Evolutionary conservation across 2,888 invertebrate genomes (phyloP).

Genomic region (Diaphora mendica): DNA sequence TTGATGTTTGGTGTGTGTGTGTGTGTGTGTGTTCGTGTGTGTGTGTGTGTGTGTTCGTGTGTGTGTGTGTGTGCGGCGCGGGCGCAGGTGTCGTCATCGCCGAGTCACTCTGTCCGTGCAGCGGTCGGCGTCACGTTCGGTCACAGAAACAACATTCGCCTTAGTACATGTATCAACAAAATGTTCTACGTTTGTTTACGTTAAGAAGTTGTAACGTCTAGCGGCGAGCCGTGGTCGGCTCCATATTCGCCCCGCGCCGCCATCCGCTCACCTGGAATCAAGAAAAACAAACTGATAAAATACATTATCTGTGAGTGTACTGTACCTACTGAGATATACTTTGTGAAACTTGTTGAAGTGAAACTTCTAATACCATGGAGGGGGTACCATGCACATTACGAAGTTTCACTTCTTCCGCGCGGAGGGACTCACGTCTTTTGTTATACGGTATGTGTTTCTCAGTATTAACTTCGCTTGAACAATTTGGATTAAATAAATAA

Average conservation of each 20-base stretch:
- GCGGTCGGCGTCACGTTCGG: constrained; percentile 67
- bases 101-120: constrained; percentile 61
- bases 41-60: constrained; percentile 44
- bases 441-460: neutral
- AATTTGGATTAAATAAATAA: too few species aligned
- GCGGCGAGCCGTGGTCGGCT: constrained; percentile 56
- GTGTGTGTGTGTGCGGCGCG: constrained; percentile 60
- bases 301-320: neutral
- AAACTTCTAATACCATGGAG: too few species aligned
- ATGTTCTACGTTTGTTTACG: constrained; percentile 78
- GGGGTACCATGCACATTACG: too few species aligned
- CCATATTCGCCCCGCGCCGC: constrained; percentile 67
- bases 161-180: constrained; percentile 84
- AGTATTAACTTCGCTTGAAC: neutral
- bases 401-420: too few species aligned
- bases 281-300: neutral
- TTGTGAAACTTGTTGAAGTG: neutral
- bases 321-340: neutral
- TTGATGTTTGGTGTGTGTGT: constrained; percentile 49
- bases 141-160: constrained; percentile 81
- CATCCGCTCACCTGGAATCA: constrained; percentile 67
- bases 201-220: constrained; percentile 59
- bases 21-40: constrained; percentile 65
- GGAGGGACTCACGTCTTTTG: too few species aligned
- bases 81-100: constrained; percentile 60